Percentiles rank a stretch among this genome's conserved stretches.
Evolutionary conservation across 1,140 invertebrate genomes (phyloP).

Genomic region (Aphelinus atriplicis): DNA sequence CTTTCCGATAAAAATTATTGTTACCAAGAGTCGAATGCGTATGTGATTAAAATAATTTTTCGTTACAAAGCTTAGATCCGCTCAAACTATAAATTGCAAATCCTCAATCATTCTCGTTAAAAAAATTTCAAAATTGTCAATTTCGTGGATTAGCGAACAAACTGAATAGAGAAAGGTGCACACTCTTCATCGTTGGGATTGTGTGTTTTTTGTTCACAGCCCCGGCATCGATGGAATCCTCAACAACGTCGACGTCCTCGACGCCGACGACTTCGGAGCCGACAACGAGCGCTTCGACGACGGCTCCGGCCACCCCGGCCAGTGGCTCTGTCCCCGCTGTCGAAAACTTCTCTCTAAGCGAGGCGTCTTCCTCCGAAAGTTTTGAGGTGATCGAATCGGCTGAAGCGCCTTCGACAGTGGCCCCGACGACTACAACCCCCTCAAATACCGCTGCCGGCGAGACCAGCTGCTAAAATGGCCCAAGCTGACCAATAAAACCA

Average conservation of each 20-base stretch:
- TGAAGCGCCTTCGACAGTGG: slow-evolving; percentile 31
- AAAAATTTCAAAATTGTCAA: no score
- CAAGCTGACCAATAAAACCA: no score
- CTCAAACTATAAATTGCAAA: no score
- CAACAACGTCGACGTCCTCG: not conserved
- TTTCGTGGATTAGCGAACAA: no score
- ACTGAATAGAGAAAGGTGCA: no score
- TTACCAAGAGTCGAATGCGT: no score
- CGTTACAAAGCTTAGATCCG: no score
- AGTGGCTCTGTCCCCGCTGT: not conserved
- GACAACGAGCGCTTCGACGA: not conserved
- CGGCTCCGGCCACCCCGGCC: not conserved
- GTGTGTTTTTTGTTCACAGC: not conserved
- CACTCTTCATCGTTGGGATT: no score
- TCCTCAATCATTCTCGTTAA: no score
- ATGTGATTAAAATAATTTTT: no score
- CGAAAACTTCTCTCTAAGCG: slow-evolving; percentile 11
- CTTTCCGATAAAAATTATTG: no score
- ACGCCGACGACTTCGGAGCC: not conserved
- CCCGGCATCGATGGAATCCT: not conserved
- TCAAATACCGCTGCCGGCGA: not conserved
- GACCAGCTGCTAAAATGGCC: not conserved
- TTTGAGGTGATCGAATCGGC: slow-evolving; percentile 50
- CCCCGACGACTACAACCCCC: not conserved
- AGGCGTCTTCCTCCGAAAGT: slow-evolving; percentile 40